Evolutionary conservation across 2,113 vertebrate species (phyloP), one percentile per base, ranked within the genome.

Genomic region (Vulpes vulpes): DNA sequence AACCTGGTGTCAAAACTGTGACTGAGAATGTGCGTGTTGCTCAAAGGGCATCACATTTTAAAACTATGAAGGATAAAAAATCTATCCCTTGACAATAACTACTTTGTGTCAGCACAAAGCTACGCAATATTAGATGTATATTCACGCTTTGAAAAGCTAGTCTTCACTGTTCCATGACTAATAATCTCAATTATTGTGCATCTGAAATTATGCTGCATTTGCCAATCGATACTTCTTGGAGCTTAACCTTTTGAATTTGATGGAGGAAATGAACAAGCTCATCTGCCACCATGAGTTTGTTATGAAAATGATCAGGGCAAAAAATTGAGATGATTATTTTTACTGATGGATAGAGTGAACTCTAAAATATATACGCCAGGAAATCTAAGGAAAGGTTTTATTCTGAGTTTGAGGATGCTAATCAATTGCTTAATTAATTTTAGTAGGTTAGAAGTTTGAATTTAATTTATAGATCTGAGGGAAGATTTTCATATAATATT

Each of bases 341-440:
- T 32, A 81, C 57, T 85, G 59, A 92, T 22, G 25, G 11, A n/a
- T 57, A 11, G 16, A 32, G 20, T 62, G 19, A 74, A 71, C 32
- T 94, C 7, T 57, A 59, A 89, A 89, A 60, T 20, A 57, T 17
- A 8, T 67, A 20, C 38, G 2, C 5, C 16, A 53, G 82, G 53
- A 94, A 93, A 94, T 4, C 9, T 62, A 74, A 10, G 12, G 35
- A 14, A 17, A 35, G 6, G 2, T 80, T 73, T 80, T 38, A 59
- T 71, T 83, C 23, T 73, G 64, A 57, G 2, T n/a, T 9, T 76
- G 11, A 57, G 14, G 8, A 69, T 53, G 2, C 1, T 32, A 69
- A 64, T 88, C 22, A 88, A 62, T 35, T 76, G 14, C 6, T 85
- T 85, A 74, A 88, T 86, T 84, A 83, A 92, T 76, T n/a, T 94